These are phyloP conservation scores for Hemistola chrysoprasaria DNA, from an alignment of 2,888 invertebrate species.

Conservation along the genomic window DNA sequence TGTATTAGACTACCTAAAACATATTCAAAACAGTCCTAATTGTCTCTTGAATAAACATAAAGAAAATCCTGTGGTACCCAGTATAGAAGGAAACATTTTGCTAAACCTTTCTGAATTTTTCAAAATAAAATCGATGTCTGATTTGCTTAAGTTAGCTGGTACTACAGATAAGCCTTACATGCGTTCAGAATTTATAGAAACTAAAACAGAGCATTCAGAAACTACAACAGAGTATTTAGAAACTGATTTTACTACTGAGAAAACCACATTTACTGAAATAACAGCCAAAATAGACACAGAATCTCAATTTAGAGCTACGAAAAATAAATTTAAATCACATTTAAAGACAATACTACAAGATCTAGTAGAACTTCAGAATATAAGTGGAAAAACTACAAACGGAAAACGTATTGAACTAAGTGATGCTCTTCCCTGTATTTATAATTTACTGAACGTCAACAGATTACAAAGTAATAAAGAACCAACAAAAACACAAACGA, in stretches of 20 bases:
- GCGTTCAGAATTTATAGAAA: slow-evolving; percentile 13
- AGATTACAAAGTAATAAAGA: neutral
- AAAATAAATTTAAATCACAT: slow-evolving; percentile 61
- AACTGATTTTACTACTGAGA: slow-evolving; percentile 1
- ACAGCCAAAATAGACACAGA: slow-evolving; percentile 13
- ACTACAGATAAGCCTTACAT: slow-evolving; percentile 8
- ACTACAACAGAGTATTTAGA: slow-evolving; percentile 2
- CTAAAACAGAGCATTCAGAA: too few relatives aligned
- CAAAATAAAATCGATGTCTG: slow-evolving; percentile 63
- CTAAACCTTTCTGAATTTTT: slow-evolving; percentile 65
- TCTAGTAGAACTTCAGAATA: slow-evolving; percentile 56
- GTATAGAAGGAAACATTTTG: slow-evolving; percentile 56
- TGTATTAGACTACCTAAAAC: slow-evolving; percentile 59
- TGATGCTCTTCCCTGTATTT: slow-evolving; percentile 64
- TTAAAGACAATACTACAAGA: slow-evolving; percentile 65
- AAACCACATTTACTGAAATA: neutral
- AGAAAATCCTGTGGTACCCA: slow-evolving; percentile 28
- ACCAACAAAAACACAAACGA: neutral
- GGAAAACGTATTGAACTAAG: slow-evolving; percentile 45
- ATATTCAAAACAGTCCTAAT: slow-evolving; percentile 52
- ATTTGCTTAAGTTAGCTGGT: slow-evolving; percentile 51
- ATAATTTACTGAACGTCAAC: slow-evolving; percentile 44
- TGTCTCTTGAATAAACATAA: slow-evolving; percentile 45
- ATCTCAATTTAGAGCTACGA: slow-evolving; percentile 39
- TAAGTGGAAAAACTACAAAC: slow-evolving; percentile 36